phyloP scores from a whole-genome alignment of 2,888 invertebrate species.

The Hylaea fasciaria region DNA sequence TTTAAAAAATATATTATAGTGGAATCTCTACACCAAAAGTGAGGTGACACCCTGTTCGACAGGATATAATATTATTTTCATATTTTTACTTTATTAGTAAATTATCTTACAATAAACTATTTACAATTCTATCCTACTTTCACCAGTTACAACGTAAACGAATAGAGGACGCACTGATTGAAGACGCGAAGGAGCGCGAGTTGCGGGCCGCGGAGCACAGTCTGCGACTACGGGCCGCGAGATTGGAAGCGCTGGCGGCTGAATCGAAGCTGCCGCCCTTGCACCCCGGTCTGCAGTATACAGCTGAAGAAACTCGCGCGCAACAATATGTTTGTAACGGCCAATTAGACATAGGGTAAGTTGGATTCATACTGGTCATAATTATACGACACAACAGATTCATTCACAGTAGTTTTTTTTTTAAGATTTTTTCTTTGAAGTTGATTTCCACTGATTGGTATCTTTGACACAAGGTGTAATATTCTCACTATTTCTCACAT shows the following conservation, averaged over 20 bases:
- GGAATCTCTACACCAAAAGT: too few species aligned
- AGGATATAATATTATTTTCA: too few species aligned
- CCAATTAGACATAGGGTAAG: constrained; percentile 17
- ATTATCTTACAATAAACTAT: too few species aligned
- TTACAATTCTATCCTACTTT: too few species aligned
- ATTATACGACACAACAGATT: background rate
- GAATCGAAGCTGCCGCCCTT: constrained; percentile 58
- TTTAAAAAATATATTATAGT: too few species aligned
- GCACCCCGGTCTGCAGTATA: constrained; percentile 63
- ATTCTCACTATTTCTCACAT: too few species aligned
- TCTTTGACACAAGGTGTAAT: too few species aligned
- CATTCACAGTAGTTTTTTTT: too few species aligned
- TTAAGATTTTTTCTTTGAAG: too few species aligned
- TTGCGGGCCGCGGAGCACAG: constrained; percentile 56
- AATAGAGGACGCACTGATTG: constrained; percentile 61
- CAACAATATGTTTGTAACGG: constrained; percentile 51
- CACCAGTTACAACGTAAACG: constrained; percentile 70
- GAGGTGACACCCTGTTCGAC: too few species aligned
- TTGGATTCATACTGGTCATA: background rate
- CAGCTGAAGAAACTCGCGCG: constrained; percentile 57
- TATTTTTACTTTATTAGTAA: too few species aligned
- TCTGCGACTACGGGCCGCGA: constrained; percentile 65
- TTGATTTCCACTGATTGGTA: too few species aligned
- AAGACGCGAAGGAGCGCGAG: constrained; percentile 57
- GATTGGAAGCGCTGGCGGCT: constrained; percentile 63